Evolutionary conservation across 1,140 invertebrate species (phyloP), one percentile per base, ranked within the genome.

Genomic region (Lasaia peninsularis): DNA sequence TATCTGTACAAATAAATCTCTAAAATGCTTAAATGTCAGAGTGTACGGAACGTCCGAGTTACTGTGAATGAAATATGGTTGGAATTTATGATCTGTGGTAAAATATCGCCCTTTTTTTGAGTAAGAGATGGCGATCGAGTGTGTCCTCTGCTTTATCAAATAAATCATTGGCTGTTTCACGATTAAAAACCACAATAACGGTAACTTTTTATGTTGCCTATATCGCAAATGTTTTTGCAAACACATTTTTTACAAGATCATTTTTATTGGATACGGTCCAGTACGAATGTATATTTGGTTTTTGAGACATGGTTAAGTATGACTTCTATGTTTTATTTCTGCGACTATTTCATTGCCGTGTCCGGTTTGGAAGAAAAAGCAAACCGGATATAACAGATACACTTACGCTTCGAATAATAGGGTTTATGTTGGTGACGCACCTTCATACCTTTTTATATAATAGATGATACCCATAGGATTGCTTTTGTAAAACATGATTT

Each of bases 171-270:
- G 37, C 37, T 14, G 8, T 18, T 44, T 44, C 37, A 18, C 37
- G 37, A 44, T 44, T 44, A 20, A 44, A 40, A 44, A 44, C 37
- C 37, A 44, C 37, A 44, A 44, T 44, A 44, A 44, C 37, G 37
- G 37, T 44, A 44, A 44, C 37, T 44, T 44, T 44, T 44, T 44
- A 44, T 44, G 37, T 14, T 20, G 10, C 9, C 14, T 44, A 44
- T 44, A 44, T 18, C 18, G 37, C 37, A 44, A 44, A 44, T 44
- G 16, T 44, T 44, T 44, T 44, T 44, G 37, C 37, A 18, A 11
- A 44, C 4, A 4, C 18, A 18, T 44, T 44, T 40, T 40, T 40
- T 40, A 16, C 16, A 40, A 10, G 16, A 9, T 40, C 7, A 40
- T 40, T 40, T 20, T 20, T 18, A 18, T 10, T 40, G 37, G 37